Evolutionary conservation across 64 coral and sea anemone genomes (phyloP).

Genomic region (Montipora efflorescens): DNA sequence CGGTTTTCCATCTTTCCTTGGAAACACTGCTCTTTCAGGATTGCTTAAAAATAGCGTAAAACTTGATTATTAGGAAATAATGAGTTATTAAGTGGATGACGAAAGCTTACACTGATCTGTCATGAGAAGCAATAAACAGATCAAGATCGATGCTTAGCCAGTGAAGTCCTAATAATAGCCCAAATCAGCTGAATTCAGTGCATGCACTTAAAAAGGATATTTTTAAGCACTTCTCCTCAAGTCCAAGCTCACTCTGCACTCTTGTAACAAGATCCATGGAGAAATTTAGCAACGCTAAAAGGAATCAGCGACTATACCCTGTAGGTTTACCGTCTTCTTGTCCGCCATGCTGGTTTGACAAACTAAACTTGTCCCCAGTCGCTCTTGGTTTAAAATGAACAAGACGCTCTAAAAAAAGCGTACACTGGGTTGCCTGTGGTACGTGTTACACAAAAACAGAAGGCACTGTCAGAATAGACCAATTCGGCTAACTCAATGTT

Average conservation of each 20-base stretch:
- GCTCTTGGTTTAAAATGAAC: too few species aligned
- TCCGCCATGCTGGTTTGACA: slow-evolving; percentile 67
- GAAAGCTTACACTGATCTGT: not conserved
- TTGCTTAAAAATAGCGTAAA: not conserved
- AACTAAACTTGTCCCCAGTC: too few species aligned
- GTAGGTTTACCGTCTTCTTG: not conserved
- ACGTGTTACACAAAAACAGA: too few species aligned
- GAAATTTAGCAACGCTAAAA: not conserved
- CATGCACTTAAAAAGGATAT: slow-evolving; percentile 52
- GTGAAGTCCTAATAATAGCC: not conserved
- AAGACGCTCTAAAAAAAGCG: too few species aligned
- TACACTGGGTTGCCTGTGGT: too few species aligned
- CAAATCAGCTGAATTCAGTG: not conserved
- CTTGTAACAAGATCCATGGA: slow-evolving; percentile 23
- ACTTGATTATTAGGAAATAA: not conserved
- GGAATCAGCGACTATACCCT: not conserved
- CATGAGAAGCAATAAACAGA: not conserved
- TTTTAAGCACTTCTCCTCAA: slow-evolving; percentile 54
- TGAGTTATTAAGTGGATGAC: not conserved
- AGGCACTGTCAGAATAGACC: too few species aligned
- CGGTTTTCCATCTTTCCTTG: not conserved
- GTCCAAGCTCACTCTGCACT: slow-evolving; percentile 30
- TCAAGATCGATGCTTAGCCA: not conserved
- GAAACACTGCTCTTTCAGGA: not conserved
- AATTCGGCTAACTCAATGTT: too few species aligned